phyloP scores from a whole-genome alignment of 2,797 vertebrate species.

The Cirrhinus mrigala region DNA sequence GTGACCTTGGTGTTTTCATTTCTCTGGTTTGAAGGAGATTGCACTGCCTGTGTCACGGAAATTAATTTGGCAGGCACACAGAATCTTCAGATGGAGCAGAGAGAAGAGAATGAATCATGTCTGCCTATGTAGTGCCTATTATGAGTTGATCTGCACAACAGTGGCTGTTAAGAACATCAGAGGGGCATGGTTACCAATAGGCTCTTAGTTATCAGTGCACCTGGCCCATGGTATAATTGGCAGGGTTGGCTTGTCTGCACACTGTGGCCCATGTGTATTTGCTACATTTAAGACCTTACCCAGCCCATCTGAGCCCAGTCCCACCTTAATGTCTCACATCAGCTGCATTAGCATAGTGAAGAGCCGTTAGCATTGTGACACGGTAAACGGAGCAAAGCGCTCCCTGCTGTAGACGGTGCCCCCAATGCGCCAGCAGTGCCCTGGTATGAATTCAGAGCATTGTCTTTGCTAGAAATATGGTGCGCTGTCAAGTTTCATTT shows the following conservation, averaged over 20 bases:
- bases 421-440: constrained; percentile 47
- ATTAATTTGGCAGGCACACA: constrained; percentile 79
- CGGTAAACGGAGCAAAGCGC: constrained; percentile 77
- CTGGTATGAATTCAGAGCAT: constrained; percentile 40
- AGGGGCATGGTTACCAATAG: constrained; percentile 82
- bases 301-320: constrained; percentile 82
- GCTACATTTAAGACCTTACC: constrained; percentile 76
- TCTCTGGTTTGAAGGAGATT: constrained; percentile 61
- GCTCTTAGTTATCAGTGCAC: constrained; percentile 83
- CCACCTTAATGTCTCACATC: constrained; percentile 81
- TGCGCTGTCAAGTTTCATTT: constrained; percentile 26
- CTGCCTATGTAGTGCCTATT: constrained; percentile 81
- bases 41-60: constrained; percentile 69
- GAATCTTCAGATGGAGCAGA: constrained; percentile 59
- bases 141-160: constrained; percentile 82
- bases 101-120: constrained; percentile 74
- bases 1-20: constrained; percentile 59
- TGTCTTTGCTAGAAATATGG: constrained; percentile 41
- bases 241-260: constrained; percentile 73
- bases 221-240: constrained; percentile 86
- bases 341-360: constrained; percentile 87
- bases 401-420: constrained; percentile 67
- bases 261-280: constrained; percentile 75
- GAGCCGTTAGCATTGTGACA: constrained; percentile 83
- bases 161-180: constrained; percentile 79